Evolutionary conservation across 2,113 vertebrate genomes (phyloP).

Genomic region (Eptesicus fuscus): DNA sequence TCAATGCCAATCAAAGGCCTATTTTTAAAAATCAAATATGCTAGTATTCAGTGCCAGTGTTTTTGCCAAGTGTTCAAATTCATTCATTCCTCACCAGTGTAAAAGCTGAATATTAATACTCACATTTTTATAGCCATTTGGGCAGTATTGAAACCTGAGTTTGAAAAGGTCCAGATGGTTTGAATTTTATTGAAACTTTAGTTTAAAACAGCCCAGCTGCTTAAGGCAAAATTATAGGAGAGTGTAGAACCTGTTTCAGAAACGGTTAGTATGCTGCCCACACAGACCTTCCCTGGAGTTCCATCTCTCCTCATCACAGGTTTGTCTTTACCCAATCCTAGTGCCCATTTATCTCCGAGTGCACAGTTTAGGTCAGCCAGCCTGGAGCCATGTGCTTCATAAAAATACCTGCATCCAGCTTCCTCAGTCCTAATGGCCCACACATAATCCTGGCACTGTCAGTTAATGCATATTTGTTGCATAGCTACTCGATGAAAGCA

Average conservation of each 20-base stretch:
- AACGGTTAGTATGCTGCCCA: neutral
- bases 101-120: slow-evolving; percentile 1
- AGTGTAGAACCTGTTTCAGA: neutral
- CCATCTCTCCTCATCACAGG: neutral
- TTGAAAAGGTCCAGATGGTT: slow-evolving; percentile 39
- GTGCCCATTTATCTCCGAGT: neutral
- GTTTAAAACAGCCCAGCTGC: slow-evolving; percentile 31
- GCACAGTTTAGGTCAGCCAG: neutral
- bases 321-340: neutral
- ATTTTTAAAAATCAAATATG: neutral
- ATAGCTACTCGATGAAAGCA: neutral
- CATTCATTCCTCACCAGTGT: neutral
- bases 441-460: neutral
- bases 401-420: neutral
- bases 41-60: neutral
- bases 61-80: neutral
- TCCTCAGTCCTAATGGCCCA: neutral
- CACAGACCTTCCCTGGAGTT: neutral
- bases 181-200: slow-evolving; percentile 47
- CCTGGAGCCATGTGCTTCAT: neutral
- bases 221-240: slow-evolving; percentile 19
- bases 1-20: neutral
- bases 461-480: neutral
- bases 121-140: slow-evolving; percentile 15
- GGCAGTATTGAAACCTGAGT: slow-evolving; percentile 20